Conservation (phyloP, 2,113 vertebrate genomes). For the Phycodurus eques region DNA sequence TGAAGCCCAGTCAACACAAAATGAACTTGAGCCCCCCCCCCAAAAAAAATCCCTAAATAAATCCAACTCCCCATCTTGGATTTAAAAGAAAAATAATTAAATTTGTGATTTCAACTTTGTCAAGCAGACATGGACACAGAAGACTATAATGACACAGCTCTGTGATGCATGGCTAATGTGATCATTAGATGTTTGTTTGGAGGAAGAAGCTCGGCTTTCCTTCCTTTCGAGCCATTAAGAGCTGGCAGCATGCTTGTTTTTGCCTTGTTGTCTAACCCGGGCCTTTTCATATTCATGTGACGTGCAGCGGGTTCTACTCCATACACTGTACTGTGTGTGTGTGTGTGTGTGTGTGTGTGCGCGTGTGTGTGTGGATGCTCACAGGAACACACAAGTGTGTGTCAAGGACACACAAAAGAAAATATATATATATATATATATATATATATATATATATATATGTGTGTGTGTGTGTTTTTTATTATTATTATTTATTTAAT, state of each 20-base stretch:
- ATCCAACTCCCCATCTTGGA: neutral
- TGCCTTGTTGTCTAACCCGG: constrained; percentile 64
- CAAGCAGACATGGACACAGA: constrained; percentile 24
- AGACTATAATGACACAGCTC: constrained; percentile 60
- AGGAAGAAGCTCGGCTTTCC: constrained; percentile 64
- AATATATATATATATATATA: too few relatives aligned
- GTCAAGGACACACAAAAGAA: too few relatives aligned
- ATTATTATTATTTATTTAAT: too few relatives aligned
- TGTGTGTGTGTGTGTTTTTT: too few relatives aligned
- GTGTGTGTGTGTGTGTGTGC: too few relatives aligned
- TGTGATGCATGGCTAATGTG: constrained; percentile 58
- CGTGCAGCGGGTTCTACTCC: constrained; percentile 23
- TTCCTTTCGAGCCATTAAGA: constrained; percentile 67
- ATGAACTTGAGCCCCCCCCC: neutral
- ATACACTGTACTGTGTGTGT: neutral
- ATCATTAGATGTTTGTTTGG: constrained; percentile 70
- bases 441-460: too few relatives aligned
- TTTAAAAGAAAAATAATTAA: neutral
- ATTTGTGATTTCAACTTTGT: neutral
- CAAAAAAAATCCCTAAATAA: neutral
- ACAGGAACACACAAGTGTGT: too few relatives aligned
- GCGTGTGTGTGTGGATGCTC: too few relatives aligned
- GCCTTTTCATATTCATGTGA: constrained; percentile 66
- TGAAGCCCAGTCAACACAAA: neutral
- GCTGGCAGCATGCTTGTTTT: constrained; percentile 64